A percentile compares a stretch with the other conserved stretches of the same genome.
Conservation (phyloP, 2,113 vertebrate species). For the Gila orcuttii region DNA sequence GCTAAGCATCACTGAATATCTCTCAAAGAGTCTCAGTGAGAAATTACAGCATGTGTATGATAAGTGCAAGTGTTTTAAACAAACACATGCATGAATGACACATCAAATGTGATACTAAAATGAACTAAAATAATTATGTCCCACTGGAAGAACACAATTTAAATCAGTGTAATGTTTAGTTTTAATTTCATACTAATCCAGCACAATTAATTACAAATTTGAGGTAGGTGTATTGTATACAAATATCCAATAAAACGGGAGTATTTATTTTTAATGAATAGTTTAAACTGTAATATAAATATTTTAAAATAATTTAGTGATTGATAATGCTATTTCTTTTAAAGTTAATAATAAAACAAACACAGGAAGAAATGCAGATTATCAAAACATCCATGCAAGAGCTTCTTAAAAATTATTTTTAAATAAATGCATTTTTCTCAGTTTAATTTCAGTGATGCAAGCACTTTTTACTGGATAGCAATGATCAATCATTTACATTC, state of each 20-base stretch:
- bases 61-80: slow-evolving; percentile 1
- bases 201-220: not conserved
- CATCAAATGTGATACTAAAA: not conserved
- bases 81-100: not conserved
- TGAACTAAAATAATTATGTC: not conserved
- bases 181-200: not conserved
- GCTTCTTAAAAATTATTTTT: not conserved
- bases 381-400: not conserved
- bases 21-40: not conserved
- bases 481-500: not conserved
- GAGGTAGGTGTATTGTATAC: not conserved
- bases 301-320: not conserved
- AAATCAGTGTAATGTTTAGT: not conserved
- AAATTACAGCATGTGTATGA: slow-evolving; percentile 10
- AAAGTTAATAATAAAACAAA: not conserved
- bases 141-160: not conserved
- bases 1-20: slow-evolving; percentile 10
- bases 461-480: not conserved
- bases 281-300: not conserved
- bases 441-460: not conserved
- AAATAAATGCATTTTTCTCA: not conserved
- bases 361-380: not conserved
- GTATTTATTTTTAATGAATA: not conserved
- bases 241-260: not conserved
- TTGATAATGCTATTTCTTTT: not conserved